Conservation (phyloP, 2,888 invertebrate genomes). For the Allacma fusca region DNA sequence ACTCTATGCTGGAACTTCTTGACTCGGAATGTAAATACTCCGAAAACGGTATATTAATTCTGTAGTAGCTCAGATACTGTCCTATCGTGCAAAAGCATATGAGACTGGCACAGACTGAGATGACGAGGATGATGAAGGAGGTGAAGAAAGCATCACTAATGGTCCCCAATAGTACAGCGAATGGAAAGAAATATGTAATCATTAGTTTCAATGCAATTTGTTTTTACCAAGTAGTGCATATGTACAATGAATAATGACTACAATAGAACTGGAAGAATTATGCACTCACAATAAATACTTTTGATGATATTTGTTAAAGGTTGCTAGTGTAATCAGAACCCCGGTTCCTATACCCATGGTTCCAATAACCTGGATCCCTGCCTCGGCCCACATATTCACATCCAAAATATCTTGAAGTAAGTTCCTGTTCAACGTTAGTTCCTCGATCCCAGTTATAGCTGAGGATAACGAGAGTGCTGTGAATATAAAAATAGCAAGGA, state of each 20-base stretch:
- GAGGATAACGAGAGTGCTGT: conserved; percentile 17
- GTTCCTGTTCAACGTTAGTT: neutral
- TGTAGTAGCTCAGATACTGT: conserved; percentile 43
- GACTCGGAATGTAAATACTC: conserved; percentile 48
- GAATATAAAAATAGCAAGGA: no score
- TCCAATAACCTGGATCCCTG: conserved; percentile 52
- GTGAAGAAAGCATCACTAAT: conserved; percentile 48
- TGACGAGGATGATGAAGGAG: conserved; percentile 40
- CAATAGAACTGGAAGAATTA: neutral
- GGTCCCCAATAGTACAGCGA: no score
- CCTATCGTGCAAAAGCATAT: conserved; percentile 55
- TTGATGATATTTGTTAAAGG: conserved; percentile 52
- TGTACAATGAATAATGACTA: neutral
- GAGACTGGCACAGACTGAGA: conserved; percentile 49
- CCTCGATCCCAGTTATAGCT: conserved; percentile 19
- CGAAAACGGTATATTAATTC: conserved; percentile 45
- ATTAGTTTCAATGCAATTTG: no score
- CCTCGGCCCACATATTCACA: conserved; percentile 52
- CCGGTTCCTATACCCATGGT: conserved; percentile 58
- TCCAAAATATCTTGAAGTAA: neutral
- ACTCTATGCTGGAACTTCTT: conserved; percentile 48
- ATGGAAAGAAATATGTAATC: conserved; percentile 9
- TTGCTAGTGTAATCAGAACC: conserved; percentile 52
- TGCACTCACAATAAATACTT: conserved; percentile 47
- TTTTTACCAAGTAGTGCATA: no score